These are phyloP conservation scores for Camelus bactrianus DNA, from an alignment of 2,113 vertebrate species.

Conservation along the genomic window DNA sequence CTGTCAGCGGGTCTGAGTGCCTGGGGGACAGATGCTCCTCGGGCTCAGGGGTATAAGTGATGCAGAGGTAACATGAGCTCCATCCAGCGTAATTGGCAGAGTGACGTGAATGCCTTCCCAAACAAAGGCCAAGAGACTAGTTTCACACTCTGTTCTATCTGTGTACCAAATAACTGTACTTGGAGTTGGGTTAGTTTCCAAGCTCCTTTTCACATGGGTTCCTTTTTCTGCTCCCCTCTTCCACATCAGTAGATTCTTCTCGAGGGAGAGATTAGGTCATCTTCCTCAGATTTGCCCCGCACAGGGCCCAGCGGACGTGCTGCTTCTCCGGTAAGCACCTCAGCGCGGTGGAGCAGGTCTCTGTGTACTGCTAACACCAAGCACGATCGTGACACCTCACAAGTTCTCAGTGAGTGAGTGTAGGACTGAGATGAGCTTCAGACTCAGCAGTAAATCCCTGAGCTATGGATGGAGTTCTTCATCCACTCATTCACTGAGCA, in stretches of 20 bases:
- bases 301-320: not conserved
- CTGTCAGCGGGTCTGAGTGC: not conserved
- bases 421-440: not conserved
- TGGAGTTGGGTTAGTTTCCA: not conserved
- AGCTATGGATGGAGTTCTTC: not conserved
- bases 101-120: conserved; percentile 2
- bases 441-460: not conserved
- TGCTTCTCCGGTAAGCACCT: not conserved
- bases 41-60: not conserved
- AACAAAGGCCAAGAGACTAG: conserved; percentile 40
- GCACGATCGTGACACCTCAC: not conserved
- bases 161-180: not conserved
- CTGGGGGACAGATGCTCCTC: not conserved
- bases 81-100: not conserved
- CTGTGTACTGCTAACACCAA: not conserved
- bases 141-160: conserved; percentile 6
- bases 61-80: not conserved
- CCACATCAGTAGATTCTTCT: not conserved
- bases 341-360: not conserved
- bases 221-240: not conserved
- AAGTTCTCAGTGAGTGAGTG: not conserved
- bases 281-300: not conserved
- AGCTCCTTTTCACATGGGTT: not conserved
- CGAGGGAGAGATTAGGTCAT: not conserved
- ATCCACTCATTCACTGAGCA: no score